A percentile compares a stretch with the other conserved stretches of the same genome.
Conservation (phyloP, 2,113 vertebrate genomes). For the Ceyx melanurus region DNA sequence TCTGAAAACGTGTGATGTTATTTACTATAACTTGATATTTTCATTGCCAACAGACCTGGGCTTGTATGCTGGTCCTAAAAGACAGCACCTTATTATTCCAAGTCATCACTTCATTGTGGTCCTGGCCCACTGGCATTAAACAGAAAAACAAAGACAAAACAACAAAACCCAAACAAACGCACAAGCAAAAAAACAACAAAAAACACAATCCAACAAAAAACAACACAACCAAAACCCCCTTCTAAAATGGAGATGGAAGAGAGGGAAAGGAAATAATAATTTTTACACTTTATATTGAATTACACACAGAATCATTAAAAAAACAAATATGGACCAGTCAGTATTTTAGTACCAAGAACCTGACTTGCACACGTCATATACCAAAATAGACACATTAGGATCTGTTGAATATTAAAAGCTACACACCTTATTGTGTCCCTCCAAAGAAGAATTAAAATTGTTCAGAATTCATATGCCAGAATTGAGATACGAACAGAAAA, state of each 20-base stretch:
- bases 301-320: not conserved
- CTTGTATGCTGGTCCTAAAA: not conserved
- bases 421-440: not conserved
- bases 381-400: not conserved
- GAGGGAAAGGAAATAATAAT: not conserved
- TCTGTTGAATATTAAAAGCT: not conserved
- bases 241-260: not conserved
- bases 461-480: not conserved
- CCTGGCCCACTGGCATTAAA: not conserved
- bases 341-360: not conserved
- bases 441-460: not conserved
- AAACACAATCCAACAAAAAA: too few relatives aligned
- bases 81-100: not conserved
- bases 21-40: not conserved
- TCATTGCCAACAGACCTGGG: not conserved
- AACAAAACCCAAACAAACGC: not conserved
- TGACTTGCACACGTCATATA: not conserved
- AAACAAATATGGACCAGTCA: not conserved
- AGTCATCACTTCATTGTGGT: not conserved
- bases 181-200: not conserved
- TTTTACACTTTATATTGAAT: not conserved
- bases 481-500: not conserved
- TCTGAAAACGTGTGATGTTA: not conserved
- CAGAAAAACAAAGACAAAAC: not conserved
- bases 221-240: too few relatives aligned